Conservation (phyloP, 2,113 vertebrate species). For the Alligator mississippiensis region DNA sequence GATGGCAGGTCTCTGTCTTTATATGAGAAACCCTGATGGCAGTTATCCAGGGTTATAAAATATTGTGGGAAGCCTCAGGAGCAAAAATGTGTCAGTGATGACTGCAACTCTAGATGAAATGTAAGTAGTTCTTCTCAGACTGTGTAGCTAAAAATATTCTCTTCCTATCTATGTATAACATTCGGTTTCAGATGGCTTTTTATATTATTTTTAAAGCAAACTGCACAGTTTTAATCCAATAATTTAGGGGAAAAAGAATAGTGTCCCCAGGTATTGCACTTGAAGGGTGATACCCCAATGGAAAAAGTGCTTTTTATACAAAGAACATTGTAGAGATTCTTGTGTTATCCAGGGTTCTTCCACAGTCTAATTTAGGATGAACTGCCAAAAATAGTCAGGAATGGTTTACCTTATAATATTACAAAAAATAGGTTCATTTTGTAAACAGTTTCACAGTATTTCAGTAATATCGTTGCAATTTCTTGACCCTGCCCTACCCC, state of each 20-base stretch:
- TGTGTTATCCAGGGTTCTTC: conserved; percentile 8
- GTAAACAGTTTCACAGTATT: conserved; percentile 80
- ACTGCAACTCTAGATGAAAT: background rate
- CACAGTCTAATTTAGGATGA: conserved; percentile 34
- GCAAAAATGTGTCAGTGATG: background rate
- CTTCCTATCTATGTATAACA: background rate
- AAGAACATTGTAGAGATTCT: background rate
- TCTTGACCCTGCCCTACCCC: conserved; percentile 52
- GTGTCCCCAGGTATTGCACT: conserved; percentile 40
- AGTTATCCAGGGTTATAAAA: background rate
- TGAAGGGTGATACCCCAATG: background rate
- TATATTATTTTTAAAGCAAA: background rate
- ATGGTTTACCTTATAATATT: background rate
- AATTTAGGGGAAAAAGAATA: conserved; percentile 26
- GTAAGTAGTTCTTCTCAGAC: background rate
- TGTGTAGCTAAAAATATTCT: background rate
- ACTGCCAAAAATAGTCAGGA: conserved; percentile 10
- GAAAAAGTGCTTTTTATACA: background rate
- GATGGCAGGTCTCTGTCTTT: background rate
- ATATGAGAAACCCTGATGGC: background rate
- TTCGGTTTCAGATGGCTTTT: conserved; percentile 33
- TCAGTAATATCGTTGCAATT: conserved; percentile 54
- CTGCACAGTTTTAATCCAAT: background rate
- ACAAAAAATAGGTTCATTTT: conserved; percentile 26
- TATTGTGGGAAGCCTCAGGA: background rate